Conservation (phyloP, 2,113 vertebrate genomes). For the Asarcornis scutulata region DNA sequence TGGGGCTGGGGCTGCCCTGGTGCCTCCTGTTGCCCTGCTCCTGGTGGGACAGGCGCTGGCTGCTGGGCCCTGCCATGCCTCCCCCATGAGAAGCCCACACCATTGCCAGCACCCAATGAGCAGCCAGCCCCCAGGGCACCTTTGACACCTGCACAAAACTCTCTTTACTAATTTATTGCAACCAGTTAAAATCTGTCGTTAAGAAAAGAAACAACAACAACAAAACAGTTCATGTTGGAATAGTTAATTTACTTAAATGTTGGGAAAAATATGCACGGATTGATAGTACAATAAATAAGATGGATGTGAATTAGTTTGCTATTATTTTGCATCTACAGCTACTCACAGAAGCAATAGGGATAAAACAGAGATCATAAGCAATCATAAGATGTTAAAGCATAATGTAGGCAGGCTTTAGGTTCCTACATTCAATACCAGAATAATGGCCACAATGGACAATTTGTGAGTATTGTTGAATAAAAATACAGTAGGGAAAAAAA, state of each 20-base stretch:
- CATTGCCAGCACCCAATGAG: accelerated
- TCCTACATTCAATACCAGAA: not conserved
- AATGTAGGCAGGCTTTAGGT: not conserved
- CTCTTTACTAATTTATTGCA: not conserved
- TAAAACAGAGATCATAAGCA: not conserved
- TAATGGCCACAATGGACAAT: not conserved
- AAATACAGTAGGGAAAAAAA: not conserved
- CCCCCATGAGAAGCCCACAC: accelerated
- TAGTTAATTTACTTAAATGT: not conserved
- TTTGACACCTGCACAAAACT: not conserved
- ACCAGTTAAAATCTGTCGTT: not conserved
- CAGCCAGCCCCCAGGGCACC: too few relatives aligned
- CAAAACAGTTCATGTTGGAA: not conserved
- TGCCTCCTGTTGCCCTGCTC: accelerated
- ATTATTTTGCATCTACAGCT: not conserved
- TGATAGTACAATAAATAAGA: not conserved
- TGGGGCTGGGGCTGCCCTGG: not conserved
- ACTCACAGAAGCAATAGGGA: not conserved
- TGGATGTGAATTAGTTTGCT: not conserved
- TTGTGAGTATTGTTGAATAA: not conserved
- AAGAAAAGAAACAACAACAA: not conserved
- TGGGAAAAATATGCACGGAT: not conserved
- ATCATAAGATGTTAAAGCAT: not conserved
- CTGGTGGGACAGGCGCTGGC: too few relatives aligned
- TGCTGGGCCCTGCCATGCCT: accelerated